These are phyloP conservation scores for Melanotus villosus DNA, from an alignment of 2,888 invertebrate species.

Conservation along the genomic window DNA sequence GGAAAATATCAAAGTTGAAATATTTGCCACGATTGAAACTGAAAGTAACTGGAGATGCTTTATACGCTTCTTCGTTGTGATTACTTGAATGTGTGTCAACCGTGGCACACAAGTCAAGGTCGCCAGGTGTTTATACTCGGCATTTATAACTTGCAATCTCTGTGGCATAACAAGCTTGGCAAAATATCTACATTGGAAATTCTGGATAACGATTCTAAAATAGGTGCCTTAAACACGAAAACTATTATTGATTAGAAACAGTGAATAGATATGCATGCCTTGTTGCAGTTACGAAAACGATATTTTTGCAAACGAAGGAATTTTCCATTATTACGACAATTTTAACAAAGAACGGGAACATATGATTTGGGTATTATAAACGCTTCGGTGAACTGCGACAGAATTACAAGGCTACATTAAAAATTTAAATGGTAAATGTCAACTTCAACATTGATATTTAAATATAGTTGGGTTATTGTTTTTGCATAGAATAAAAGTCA, in stretches of 20 bases:
- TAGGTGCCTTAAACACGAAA: neutral
- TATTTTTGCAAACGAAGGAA: neutral
- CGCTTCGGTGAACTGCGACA: conserved; percentile 17
- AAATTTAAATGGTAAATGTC: neutral
- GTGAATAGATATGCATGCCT: neutral
- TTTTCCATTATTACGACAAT: neutral
- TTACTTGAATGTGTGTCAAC: conserved; percentile 14
- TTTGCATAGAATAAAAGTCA: neutral
- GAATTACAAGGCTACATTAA: conserved; percentile 10
- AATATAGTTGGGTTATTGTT: neutral
- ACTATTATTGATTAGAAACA: neutral
- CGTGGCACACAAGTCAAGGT: conserved; percentile 18
- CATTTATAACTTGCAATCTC: neutral
- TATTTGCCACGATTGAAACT: neutral
- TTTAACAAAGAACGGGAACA: conserved; percentile 10
- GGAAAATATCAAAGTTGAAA: conserved; percentile 15
- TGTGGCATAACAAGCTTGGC: no score
- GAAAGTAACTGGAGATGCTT: neutral
- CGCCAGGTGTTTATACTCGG: conserved; percentile 4
- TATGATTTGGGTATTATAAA: conserved; percentile 13
- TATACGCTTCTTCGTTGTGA: neutral
- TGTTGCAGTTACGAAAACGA: neutral
- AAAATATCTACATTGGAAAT: neutral
- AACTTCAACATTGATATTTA: conserved; percentile 12
- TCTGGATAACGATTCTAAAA: neutral